Conservation (phyloP, 2,113 vertebrate genomes). For the Jacana jacana region DNA sequence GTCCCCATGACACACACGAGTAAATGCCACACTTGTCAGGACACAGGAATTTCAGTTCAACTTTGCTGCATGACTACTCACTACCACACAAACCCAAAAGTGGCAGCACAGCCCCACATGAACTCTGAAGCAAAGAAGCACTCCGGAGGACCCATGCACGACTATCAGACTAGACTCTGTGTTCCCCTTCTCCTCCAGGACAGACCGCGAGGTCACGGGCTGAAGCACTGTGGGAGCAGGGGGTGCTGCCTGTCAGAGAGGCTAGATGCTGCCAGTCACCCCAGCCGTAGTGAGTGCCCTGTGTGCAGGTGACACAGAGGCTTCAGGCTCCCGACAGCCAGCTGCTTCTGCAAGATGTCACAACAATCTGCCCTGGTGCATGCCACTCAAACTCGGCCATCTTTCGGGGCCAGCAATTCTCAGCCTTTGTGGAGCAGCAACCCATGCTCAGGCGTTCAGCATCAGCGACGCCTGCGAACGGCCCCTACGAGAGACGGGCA, state of each 20-base stretch:
- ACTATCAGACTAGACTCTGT: rapidly evolving
- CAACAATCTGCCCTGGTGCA: not conserved
- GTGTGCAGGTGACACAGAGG: rapidly evolving
- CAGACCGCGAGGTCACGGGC: rapidly evolving
- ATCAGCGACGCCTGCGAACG: not conserved
- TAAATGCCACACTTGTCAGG: not conserved
- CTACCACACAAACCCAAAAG: not conserved
- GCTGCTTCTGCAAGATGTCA: not conserved
- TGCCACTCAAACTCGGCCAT: not conserved
- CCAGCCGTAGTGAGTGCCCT: not conserved
- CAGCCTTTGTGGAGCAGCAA: not conserved
- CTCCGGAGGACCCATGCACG: not conserved
- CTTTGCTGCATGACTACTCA: not conserved
- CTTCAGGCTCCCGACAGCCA: not conserved
- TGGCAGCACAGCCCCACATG: not conserved
- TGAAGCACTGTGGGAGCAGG: rapidly evolving
- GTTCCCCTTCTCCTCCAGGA: not conserved
- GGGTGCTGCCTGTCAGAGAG: not conserved
- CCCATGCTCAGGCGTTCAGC: rapidly evolving
- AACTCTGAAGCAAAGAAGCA: not conserved
- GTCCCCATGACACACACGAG: not conserved
- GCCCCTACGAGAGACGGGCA: rapidly evolving
- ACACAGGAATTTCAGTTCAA: not conserved
- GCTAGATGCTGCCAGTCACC: not conserved
- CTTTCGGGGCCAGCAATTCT: rapidly evolving